These are phyloP conservation scores for Euborellia annulipes DNA, from an alignment of 1,140 invertebrate species.

Conservation along the genomic window DNA sequence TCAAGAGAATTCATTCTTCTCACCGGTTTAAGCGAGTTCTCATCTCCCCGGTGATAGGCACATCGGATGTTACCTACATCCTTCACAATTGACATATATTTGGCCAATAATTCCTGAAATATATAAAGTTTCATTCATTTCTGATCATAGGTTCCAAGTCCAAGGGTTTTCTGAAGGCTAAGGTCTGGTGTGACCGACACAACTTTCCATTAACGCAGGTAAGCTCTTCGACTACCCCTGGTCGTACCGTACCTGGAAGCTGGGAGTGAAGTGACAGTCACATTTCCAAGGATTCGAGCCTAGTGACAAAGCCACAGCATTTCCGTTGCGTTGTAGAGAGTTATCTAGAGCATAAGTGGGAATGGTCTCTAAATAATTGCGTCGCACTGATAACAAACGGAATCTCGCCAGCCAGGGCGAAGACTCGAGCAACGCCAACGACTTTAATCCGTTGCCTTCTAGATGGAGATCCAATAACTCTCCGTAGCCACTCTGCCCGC, in stretches of 20 bases:
- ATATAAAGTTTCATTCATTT: no score
- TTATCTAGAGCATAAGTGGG: slow-evolving; percentile 63
- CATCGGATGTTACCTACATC: no score
- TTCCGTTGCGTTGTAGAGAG: slow-evolving; percentile 49
- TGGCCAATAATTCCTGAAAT: no score
- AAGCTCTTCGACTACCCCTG: no score
- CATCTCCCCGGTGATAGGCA: no score
- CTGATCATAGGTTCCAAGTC: no score
- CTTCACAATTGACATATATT: no score
- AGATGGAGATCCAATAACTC: slow-evolving; percentile 53
- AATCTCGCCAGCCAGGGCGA: slow-evolving; percentile 60
- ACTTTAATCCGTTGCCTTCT: slow-evolving; percentile 53
- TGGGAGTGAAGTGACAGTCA: slow-evolving; percentile 59
- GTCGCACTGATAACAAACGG: slow-evolving; percentile 50
- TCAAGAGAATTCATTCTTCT: no score
- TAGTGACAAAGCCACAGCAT: slow-evolving; percentile 46
- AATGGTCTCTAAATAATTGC: slow-evolving; percentile 53
- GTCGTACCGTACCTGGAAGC: slow-evolving; percentile 54
- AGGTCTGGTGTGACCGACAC: no score
- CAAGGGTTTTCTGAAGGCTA: no score
- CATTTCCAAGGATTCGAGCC: slow-evolving; percentile 67
- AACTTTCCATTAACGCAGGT: no score
- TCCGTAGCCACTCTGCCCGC: slow-evolving; percentile 29
- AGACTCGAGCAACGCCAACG: slow-evolving; percentile 53
- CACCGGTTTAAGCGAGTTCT: no score